Conservation (phyloP, 2,113 vertebrate species). For the Physeter macrocephalus region DNA sequence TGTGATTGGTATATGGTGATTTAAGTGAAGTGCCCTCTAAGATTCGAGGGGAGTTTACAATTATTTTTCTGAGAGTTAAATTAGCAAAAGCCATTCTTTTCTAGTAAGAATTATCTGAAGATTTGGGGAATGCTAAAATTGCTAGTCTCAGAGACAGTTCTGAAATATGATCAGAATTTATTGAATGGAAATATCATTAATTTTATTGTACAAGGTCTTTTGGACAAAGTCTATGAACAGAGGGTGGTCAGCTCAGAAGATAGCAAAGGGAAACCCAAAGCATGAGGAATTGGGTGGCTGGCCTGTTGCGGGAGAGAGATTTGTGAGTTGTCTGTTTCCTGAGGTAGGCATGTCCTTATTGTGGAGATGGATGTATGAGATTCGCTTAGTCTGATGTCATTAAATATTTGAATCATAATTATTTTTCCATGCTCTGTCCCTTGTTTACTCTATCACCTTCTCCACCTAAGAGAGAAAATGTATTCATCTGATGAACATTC, state of each 20-base stretch:
- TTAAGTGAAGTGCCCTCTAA: not conserved
- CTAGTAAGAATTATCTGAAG: constrained; percentile 15
- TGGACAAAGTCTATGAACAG: not conserved
- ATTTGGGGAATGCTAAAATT: not conserved
- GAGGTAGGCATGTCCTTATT: not conserved
- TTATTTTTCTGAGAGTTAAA: constrained; percentile 18
- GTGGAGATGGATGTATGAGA: not conserved
- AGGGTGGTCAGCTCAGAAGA: not conserved
- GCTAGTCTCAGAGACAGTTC: not conserved
- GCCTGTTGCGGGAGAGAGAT: not conserved
- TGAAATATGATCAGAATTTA: not conserved
- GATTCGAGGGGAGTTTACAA: not conserved
- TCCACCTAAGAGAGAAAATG: not conserved
- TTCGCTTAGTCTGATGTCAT: not conserved
- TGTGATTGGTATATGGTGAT: not conserved
- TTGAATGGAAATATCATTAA: not conserved
- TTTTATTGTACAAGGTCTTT: constrained; percentile 3
- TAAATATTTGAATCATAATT: not conserved
- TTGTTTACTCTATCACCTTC: not conserved
- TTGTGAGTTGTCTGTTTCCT: not conserved
- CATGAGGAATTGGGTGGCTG: not conserved
- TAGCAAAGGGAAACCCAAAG: not conserved
- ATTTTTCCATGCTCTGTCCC: not conserved
- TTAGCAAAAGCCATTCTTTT: constrained; percentile 2
- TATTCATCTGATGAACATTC: constrained; percentile 8